Evolutionary conservation across 2,888 invertebrate genomes (phyloP), one percentile per base, ranked within the genome.

Genomic region (Perithous albicinctus): DNA sequence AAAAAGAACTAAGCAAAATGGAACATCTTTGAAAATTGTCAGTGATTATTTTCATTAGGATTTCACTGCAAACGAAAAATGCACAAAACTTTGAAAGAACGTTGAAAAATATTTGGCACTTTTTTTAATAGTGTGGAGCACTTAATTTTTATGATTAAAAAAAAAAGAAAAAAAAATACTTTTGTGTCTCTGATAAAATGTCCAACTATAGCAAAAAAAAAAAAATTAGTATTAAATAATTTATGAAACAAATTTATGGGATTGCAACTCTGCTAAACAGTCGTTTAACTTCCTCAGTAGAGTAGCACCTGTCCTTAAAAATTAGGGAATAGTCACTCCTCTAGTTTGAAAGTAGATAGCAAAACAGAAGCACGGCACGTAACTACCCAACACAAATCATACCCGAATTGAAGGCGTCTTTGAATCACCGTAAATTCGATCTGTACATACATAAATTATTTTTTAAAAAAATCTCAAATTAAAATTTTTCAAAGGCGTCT

Each of bases 221-320:
- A 29, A 12, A 29, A 26, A 26, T 26, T n/a, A 23, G 29, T 26
- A n/a, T 2, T 6, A 12, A 29, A 10, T 29, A 4, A 29, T 15
- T 26, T 43, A 18, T 1, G 2, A 29, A 66, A 29, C 18, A 8
- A 48, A 32, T 15, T 3, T 32, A n/a, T 59, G 29, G 0, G 32
- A 7, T 32, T 20, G 20, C n/a, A 29, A 26, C 3, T 43, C 29
- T 15, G n/a, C 2, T 8, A 43, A 2, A 64, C 29, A 12, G 41
- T 41, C 8, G 7, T 46, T 5, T 26, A 8, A 46, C 35, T 8
- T 8, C 23, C 51, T 18, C 48, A 54, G 1, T 59, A 69, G 48
- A 48, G 12, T 43, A 78, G 72, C 72, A 72, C 64, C 23, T 6
- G 20, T 51, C 10, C 51, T 59, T n/a, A 48, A 69, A 7, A 70